Base-by-base conservation (phyloP, 2,113 vertebrate genomes). In the Embiotoca jacksoni region DNA sequence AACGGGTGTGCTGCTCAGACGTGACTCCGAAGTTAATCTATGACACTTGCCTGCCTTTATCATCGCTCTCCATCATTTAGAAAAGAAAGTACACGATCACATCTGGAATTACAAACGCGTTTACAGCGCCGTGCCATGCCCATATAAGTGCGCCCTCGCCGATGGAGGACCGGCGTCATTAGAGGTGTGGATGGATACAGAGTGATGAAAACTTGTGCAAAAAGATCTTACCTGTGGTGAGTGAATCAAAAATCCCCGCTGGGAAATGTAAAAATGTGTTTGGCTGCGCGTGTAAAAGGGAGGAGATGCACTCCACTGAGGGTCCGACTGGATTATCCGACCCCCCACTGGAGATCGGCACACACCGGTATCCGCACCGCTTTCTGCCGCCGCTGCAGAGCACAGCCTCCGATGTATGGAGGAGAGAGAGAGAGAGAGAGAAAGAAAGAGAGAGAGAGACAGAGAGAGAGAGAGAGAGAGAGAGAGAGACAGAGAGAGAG, bases 341-440 rank as follows among this genome's bases (percentile, higher is more conserved):
- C 64, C 13, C 58, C 69, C 50, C 76, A 69, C 55, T 63, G 63
- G 78, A 86, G 85, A 72, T 75, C 54, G 36, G 44, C 82, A 49
- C 81, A 64, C 82, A 73, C 65, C 50, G 60, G 81, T 82, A 59
- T 85, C 82, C 75, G 72, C 79, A 74, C 80, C 74, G 80, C 77
- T 70, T 16, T 85, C 65, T 88, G 90, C 80, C 83, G 84, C 80
- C 61, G 89, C 89, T 63, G 83, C 89, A 89, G 86, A 90, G 55
- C 88, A 72, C 84, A 82, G 81, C 68, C 83, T 78, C 76, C 65
- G 67, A 81, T 83, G 88, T 90, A 82, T 72, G 81, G 79, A 74
- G 75, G 70, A 39, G 70, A 31, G 72, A 36, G 66, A 15, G 53
- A 6, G 57, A 16, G 54, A 13, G 36, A 2, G 33, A 7, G 39